These are phyloP conservation scores for Lamprologus callipterus DNA, from an alignment of 2,113 vertebrate species.

Conservation along the genomic window DNA sequence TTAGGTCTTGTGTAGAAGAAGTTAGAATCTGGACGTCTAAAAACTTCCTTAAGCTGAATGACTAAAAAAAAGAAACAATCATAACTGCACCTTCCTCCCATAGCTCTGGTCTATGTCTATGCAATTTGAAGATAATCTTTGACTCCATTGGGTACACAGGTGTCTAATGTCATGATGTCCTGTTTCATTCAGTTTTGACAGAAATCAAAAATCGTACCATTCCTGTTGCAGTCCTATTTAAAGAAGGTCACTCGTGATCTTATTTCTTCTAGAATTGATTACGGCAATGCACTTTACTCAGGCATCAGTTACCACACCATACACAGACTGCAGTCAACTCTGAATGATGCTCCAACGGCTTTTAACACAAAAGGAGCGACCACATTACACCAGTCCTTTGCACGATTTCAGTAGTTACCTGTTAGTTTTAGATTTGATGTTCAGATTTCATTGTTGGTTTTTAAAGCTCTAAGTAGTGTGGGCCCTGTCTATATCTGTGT, in stretches of 20 bases:
- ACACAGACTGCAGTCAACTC: neutral
- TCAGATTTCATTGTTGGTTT: neutral
- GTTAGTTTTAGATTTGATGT: neutral
- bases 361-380: neutral
- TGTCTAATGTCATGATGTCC: neutral
- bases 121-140: neutral
- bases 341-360: neutral
- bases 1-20: neutral
- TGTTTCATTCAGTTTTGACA: neutral
- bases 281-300: neutral
- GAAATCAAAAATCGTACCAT: neutral
- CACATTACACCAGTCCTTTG: neutral
- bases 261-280: neutral
- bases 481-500: neutral
- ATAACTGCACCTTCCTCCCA: neutral
- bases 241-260: accelerated
- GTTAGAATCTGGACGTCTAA: neutral
- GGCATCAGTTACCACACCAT: neutral
- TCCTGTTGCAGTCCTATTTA: neutral
- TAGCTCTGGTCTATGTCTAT: neutral
- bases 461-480: accelerated
- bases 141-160: neutral
- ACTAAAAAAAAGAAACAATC: neutral
- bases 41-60: accelerated
- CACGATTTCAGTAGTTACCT: neutral